Base-by-base conservation (phyloP, 1,140 invertebrate genomes). In the Spodoptera frugiperda region DNA sequence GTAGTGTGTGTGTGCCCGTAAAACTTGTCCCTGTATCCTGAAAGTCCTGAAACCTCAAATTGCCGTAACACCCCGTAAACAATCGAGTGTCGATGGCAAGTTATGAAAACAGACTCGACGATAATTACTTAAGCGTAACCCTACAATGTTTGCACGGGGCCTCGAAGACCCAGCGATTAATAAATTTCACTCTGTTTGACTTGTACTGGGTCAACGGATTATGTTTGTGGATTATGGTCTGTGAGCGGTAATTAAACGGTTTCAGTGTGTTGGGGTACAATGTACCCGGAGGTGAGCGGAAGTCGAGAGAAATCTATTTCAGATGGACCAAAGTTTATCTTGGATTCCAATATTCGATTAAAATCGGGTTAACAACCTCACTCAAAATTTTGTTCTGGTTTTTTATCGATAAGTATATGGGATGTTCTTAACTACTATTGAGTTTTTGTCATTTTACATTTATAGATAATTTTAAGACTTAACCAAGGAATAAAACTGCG, bases 21-120 rank as follows among this genome's bases (percentile, higher is more conserved):
- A 25, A 8, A 19, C 53, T 55, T 19, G 17, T 11, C 10, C 10
- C 3, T 5, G 17, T 14, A 17, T 15, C 61, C 10, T 11, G 44
- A 65, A 48, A 44, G 17, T 12, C 14, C 59, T 15, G 39, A 53
- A 67, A 12, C 71, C 71, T n/a, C 55, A 57, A 73, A 73, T 73
- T 48, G 33, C 6, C 44, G 54, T 49, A 67, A 67, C 63, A 67
- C 63, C 21, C 63, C 25, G 44, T 61, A 90, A 90, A 90, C 89
- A 90, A 85, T 85, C 73, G 71, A 73, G 61, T 77, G 84, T 85
- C 83, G 81, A 83, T 84, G 68, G 84, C 85, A 82, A 87, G 86
- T 92, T 92, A 91, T 90, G 89, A 92, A 90, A 92, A 90, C 89
- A 89, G 88, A 78, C 84, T 87, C 88, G 82, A 86, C 88, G 88